Base-by-base conservation (phyloP, 2,797 vertebrate genomes). In the Lacerta bilineata region DNA sequence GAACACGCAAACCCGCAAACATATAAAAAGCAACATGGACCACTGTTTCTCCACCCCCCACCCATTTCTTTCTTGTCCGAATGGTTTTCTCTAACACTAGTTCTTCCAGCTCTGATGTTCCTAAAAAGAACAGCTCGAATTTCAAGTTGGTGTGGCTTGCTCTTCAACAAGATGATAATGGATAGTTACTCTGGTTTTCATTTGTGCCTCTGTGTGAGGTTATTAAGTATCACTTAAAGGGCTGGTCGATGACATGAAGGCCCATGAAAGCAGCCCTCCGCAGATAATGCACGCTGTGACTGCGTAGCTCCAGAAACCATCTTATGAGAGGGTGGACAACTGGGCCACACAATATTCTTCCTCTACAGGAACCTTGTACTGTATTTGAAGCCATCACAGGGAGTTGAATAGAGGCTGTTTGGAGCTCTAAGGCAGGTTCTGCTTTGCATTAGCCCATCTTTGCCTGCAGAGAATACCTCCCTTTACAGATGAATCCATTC, bases 181-280 rank as follows among this genome's bases (percentile, higher is more conserved):
- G 36, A 61, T 50, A 61, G 39, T 81, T 71, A 23, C 33, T 18
- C 85, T 80, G 46, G 46, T 87, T 75, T 82, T 75, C 33, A 75
- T 87, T 4, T 75, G 71, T 8, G 27, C 23, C n/a, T 25, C 10
- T 64, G 25, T 43, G 36, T 17, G 3, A 39, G 18, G 18, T n/a
- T 46, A 68, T 76, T 66, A 66, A 82, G 59, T 8, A 71, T 87
- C n/a, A 71, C 13, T 86, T 61, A 55, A 84, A 75, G 46, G 69
- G 23, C 33, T 59, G 46, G 85, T n/a, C 59, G 66, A 74, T 72
- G 69, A 59, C n/a, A 13, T 25, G 79, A 29, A 41, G 50, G 10
- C 23, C 55, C 33, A 15, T 78, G 41, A 78, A 33, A 78, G 17
- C 36, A 76, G 8, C 23, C 68, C 83, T 46, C n/a, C 71, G 61